Conservation (phyloP, 2,888 invertebrate species). For the Amphipoea oculea region DNA sequence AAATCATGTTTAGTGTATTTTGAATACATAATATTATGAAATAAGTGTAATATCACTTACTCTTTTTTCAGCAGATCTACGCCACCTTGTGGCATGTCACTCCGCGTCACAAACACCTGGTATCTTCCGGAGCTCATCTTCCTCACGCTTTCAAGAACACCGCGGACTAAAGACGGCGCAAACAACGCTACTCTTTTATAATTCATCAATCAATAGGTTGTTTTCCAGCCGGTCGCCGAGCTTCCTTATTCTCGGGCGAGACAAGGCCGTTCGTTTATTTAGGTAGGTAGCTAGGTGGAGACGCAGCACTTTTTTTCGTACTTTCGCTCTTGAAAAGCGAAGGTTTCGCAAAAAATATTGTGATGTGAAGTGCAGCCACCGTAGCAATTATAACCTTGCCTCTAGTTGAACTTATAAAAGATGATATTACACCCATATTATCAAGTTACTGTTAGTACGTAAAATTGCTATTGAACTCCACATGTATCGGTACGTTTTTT, state of each 20-base stretch:
- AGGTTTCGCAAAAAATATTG: slow-evolving; percentile 85
- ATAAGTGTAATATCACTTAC: slow-evolving; percentile 84
- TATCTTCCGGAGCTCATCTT: slow-evolving; percentile 84
- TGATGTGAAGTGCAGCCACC: slow-evolving; percentile 82
- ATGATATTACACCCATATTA: slow-evolving; percentile 81
- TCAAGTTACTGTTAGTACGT: slow-evolving; percentile 56
- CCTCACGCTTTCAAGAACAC: slow-evolving; percentile 67
- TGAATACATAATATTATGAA: background rate
- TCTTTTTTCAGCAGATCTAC: slow-evolving; percentile 90
- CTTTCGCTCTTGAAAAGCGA: slow-evolving; percentile 83
- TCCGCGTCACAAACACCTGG: slow-evolving; percentile 92
- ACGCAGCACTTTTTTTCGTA: slow-evolving; percentile 68
- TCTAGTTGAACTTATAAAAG: slow-evolving; percentile 84
- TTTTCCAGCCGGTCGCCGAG: slow-evolving; percentile 67
- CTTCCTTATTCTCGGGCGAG: slow-evolving; percentile 52
- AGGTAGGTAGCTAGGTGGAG: slow-evolving; percentile 85
- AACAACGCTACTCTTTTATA: slow-evolving; percentile 73
- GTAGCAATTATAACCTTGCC: slow-evolving; percentile 85
- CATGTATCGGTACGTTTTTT: slow-evolving; percentile 1
- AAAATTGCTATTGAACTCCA: slow-evolving; percentile 41
- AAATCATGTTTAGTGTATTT: background rate
- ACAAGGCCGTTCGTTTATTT: slow-evolving; percentile 71
- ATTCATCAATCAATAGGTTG: slow-evolving; percentile 76
- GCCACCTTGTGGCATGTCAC: slow-evolving; percentile 91
- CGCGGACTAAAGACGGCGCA: slow-evolving; percentile 69